Conservation (phyloP, 1,140 invertebrate genomes). For the Anoplophora glabripennis region DNA sequence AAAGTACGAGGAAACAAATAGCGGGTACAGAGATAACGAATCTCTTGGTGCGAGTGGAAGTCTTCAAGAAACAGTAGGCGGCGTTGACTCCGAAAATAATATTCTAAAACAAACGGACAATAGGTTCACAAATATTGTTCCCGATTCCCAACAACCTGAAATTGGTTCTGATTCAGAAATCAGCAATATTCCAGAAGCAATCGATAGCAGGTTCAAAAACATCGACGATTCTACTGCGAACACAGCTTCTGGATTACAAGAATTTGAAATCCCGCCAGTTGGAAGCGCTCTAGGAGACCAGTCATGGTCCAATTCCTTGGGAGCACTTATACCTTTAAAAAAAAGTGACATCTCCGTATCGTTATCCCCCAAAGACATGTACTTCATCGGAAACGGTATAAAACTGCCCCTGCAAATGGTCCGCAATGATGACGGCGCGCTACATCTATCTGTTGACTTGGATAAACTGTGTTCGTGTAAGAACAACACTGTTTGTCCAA, state of each 20-base stretch:
- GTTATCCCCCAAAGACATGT: slow-evolving; percentile 23
- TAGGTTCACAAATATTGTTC: not conserved
- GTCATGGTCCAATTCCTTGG: slow-evolving; percentile 26
- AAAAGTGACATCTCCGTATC: slow-evolving; percentile 1
- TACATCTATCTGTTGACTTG: slow-evolving; percentile 32
- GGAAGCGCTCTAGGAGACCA: slow-evolving; percentile 5
- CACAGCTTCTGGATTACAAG: not conserved
- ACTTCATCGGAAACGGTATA: slow-evolving; percentile 33
- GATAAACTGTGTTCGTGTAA: slow-evolving; percentile 36
- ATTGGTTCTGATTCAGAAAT: not conserved
- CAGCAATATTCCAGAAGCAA: not conserved
- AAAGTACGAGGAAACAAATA: not conserved
- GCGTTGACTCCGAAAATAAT: too few species aligned
- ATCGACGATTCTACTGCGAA: not conserved
- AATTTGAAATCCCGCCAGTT: too few species aligned
- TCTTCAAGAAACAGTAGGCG: not conserved
- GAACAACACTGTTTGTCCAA: slow-evolving; percentile 26
- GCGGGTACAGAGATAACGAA: not conserved
- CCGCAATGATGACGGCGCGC: slow-evolving; percentile 22
- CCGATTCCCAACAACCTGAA: not conserved
- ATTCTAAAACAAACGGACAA: not conserved
- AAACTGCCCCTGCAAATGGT: slow-evolving; percentile 34
- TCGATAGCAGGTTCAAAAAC: not conserved
- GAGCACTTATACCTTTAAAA: slow-evolving; percentile 25
- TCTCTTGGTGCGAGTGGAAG: not conserved